These are phyloP conservation scores for Polydrusus tereticollis DNA, from an alignment of 2,888 invertebrate species.

Conservation along the genomic window DNA sequence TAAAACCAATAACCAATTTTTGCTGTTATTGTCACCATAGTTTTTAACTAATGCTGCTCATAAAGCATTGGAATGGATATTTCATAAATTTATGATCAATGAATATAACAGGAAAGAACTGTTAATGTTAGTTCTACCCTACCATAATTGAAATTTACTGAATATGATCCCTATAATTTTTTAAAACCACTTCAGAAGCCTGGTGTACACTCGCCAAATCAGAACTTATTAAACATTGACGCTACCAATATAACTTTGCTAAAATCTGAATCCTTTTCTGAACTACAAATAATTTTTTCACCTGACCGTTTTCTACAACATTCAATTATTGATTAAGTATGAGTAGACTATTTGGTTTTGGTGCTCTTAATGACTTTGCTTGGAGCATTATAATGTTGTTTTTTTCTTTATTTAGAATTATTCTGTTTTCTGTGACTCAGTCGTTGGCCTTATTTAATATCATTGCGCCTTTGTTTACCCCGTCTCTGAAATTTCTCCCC, in stretches of 20 bases:
- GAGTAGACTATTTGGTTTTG: too few species aligned
- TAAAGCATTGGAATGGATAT: constrained; percentile 95
- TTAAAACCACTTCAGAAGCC: constrained; percentile 79
- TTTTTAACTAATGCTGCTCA: constrained; percentile 87
- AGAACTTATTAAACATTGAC: constrained; percentile 80
- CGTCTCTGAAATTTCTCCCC: too few species aligned
- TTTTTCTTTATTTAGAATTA: too few species aligned
- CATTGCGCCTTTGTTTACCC: too few species aligned
- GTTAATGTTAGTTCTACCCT: constrained; percentile 87
- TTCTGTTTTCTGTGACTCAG: too few species aligned
- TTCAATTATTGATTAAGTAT: too few species aligned
- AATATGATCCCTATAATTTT: constrained; percentile 82
- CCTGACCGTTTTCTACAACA: too few species aligned
- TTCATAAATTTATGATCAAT: constrained; percentile 90
- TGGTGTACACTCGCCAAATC: constrained; percentile 81
- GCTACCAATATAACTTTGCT: constrained; percentile 74
- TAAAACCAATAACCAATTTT: constrained; percentile 81
- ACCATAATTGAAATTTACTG: constrained; percentile 84
- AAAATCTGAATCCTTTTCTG: constrained; percentile 75
- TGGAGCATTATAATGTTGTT: too few species aligned
- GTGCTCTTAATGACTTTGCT: too few species aligned
- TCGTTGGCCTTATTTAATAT: too few species aligned
- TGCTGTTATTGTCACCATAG: constrained; percentile 88
- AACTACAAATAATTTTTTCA: too few species aligned
- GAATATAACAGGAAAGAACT: constrained; percentile 88